These are phyloP conservation scores for Caenorhabditis becei DNA, from an alignment of 2,888 invertebrate species.

Conservation along the genomic window DNA sequence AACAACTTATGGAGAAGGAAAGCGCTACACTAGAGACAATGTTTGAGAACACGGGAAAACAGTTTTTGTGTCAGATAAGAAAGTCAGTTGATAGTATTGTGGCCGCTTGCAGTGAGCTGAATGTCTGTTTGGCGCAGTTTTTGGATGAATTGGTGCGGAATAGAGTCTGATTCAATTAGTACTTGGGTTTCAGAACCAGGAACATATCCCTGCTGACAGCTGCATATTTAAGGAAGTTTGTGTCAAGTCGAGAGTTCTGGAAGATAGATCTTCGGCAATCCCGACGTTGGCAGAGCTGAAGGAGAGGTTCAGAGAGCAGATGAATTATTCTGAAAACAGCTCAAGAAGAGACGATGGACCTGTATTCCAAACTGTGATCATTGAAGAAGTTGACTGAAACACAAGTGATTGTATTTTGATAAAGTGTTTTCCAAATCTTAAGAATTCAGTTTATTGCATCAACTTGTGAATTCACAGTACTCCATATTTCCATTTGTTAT, in stretches of 20 bases:
- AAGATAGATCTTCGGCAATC: not conserved
- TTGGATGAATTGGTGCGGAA: not conserved
- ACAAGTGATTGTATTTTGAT: too few species aligned
- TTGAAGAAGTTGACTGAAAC: conserved; percentile 33
- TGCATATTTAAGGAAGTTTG: not conserved
- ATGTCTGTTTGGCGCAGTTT: not conserved
- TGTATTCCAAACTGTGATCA: conserved; percentile 10
- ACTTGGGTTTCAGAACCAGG: too few species aligned
- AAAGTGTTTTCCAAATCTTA: too few species aligned
- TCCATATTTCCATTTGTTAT: too few species aligned
- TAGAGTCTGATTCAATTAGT: not conserved
- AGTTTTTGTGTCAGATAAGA: not conserved
- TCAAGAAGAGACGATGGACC: not conserved
- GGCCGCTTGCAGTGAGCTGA: not conserved
- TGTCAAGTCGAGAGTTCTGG: not conserved
- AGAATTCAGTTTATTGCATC: too few species aligned
- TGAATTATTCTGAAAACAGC: not conserved
- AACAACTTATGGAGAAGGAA: conserved; percentile 18
- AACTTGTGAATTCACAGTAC: too few species aligned
- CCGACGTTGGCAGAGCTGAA: not conserved
- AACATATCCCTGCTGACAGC: not conserved
- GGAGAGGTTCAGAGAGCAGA: not conserved
- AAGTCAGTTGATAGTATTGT: not conserved
- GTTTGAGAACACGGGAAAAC: conserved; percentile 24
- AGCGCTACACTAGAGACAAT: not conserved